A percentile compares a stretch with the other conserved stretches of the same genome.
Conservation (phyloP, 1,140 invertebrate genomes). For the Danaus melanippus region DNA sequence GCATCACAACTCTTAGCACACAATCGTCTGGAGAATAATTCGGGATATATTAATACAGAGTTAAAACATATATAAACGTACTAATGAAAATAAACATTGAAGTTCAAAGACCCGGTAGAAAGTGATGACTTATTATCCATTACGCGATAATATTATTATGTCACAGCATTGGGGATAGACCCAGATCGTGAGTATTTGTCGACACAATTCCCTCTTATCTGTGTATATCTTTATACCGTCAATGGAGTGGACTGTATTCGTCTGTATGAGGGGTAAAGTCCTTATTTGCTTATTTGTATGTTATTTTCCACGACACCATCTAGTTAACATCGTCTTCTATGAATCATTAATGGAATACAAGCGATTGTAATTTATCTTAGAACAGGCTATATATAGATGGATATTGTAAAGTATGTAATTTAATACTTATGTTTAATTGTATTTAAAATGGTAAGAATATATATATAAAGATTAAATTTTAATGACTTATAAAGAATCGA, state of each 20-base stretch:
- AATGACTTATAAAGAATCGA: too few species aligned
- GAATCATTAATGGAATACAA: too few species aligned
- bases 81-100: conserved; percentile 9
- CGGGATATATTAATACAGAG: background rate
- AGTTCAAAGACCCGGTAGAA: conserved; percentile 20
- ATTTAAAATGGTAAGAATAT: too few species aligned
- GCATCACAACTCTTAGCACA: too few species aligned
- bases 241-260: conserved; percentile 3
- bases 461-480: too few species aligned
- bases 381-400: too few species aligned
- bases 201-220: background rate
- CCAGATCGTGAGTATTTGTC: conserved; percentile 4
- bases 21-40: too few species aligned
- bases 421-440: too few species aligned
- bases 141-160: conserved; percentile 21
- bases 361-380: too few species aligned
- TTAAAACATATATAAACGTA: conserved; percentile 7
- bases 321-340: conserved; percentile 3
- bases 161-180: conserved; percentile 16
- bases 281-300: conserved; percentile 2
- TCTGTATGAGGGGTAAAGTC: conserved; percentile 14
- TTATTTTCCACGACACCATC: conserved; percentile 18
- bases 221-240: conserved; percentile 1
- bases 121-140: conserved; percentile 9
- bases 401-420: too few species aligned